Conservation (phyloP, 2,113 vertebrate genomes). For the Xiphias gladius region DNA sequence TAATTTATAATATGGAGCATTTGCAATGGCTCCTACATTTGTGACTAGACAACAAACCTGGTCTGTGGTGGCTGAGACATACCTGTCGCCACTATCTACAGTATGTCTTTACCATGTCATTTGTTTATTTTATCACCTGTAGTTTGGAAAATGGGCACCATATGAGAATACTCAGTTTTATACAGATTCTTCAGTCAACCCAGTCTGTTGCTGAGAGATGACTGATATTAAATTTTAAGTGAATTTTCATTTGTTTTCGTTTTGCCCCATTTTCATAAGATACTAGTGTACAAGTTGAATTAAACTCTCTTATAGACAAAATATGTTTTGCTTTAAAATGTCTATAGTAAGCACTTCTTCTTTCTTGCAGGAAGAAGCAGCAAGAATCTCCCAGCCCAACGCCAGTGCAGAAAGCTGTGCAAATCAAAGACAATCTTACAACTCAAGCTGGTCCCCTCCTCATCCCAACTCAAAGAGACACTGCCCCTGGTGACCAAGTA, state of each 20-base stretch:
- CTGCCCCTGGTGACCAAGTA: constrained; percentile 84
- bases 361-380: constrained; percentile 69
- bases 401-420: constrained; percentile 58
- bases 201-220: not conserved
- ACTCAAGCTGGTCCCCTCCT: constrained; percentile 77
- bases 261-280: not conserved
- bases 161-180: not conserved
- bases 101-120: not conserved
- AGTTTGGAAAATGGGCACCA: not conserved
- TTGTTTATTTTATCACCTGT: not conserved
- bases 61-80: constrained; percentile 14
- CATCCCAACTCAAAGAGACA: constrained; percentile 75
- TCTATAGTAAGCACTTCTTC: not conserved
- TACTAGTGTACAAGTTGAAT: not conserved
- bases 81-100: not conserved
- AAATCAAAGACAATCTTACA: constrained; percentile 69
- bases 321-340: not conserved
- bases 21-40: constrained; percentile 12
- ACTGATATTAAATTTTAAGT: constrained; percentile 5
- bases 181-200: not conserved
- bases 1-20: constrained; percentile 26
- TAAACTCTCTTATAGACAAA: not conserved
- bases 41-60: constrained; percentile 1
- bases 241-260: not conserved
- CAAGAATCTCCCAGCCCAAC: constrained; percentile 51